These are phyloP conservation scores for Xanthia togata DNA, from an alignment of 2,888 invertebrate species.

Conservation along the genomic window DNA sequence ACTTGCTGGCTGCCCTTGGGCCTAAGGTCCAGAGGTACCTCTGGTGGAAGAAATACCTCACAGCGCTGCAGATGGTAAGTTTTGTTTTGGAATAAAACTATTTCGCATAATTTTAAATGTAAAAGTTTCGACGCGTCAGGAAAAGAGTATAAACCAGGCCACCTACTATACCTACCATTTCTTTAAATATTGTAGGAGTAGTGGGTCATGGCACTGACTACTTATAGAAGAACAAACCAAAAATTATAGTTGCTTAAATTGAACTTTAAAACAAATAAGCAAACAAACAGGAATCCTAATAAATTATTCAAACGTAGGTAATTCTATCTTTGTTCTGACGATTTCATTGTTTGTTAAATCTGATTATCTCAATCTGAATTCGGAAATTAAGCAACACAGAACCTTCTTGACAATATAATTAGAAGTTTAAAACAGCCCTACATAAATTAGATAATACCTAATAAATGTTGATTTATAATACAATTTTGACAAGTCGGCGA, in stretches of 20 bases:
- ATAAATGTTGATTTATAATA: conserved; percentile 42
- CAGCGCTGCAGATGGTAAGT: conserved; percentile 96
- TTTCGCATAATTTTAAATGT: neutral
- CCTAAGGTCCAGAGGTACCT: conserved; percentile 96
- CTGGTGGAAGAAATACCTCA: conserved; percentile 99
- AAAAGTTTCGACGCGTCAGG: neutral
- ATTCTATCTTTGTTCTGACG: conserved; percentile 14
- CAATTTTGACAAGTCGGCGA: conserved; percentile 37
- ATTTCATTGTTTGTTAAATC: conserved; percentile 25
- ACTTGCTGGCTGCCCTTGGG: conserved; percentile 96
- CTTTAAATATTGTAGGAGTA: neutral
- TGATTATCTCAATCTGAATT: conserved; percentile 14
- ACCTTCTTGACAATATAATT: conserved; percentile 53
- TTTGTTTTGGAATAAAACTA: conserved; percentile 1
- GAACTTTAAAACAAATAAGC: neutral
- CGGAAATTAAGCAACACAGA: conserved; percentile 29
- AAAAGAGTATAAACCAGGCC: neutral
- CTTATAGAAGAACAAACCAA: neutral
- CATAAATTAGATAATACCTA: conserved; percentile 25
- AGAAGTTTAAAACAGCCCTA: conserved; percentile 18
- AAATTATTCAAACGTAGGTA: conserved; percentile 17
- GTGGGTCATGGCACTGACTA: conserved; percentile 3
- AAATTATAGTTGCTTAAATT: neutral
- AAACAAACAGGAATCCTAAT: neutral
- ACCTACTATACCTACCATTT: too few relatives aligned